Evolutionary conservation across 2,113 vertebrate species (phyloP).

Genomic region (Syngnathus floridae): DNA sequence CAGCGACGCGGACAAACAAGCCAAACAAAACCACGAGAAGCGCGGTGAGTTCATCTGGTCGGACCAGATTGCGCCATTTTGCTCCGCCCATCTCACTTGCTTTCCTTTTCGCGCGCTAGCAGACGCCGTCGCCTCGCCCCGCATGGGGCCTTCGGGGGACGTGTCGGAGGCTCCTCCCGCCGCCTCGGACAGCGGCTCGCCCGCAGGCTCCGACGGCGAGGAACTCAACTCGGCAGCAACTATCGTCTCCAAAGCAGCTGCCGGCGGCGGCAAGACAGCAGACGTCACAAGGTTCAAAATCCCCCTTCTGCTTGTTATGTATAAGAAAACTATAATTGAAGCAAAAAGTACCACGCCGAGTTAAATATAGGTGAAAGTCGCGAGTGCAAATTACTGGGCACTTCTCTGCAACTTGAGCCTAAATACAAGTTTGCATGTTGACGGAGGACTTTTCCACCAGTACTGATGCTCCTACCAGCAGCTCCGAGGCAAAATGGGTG

Average conservation of each 20-base stretch:
- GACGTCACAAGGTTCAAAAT: conserved; percentile 51
- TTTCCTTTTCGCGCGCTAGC: background rate
- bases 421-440: background rate
- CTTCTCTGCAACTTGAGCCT: background rate
- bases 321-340: conserved; percentile 48
- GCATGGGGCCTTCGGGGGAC: conserved; percentile 67
- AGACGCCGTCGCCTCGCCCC: conserved; percentile 55
- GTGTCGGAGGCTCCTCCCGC: conserved; percentile 68
- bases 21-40: conserved; percentile 61
- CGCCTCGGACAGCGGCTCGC: conserved; percentile 81
- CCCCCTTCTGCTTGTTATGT: conserved; percentile 6
- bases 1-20: conserved; percentile 37
- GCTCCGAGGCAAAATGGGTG: background rate
- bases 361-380: conserved; percentile 36
- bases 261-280: conserved; percentile 61
- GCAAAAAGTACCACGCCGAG: conserved; percentile 38
- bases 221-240: conserved; percentile 60
- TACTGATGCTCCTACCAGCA: background rate
- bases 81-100: background rate
- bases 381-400: conserved; percentile 34
- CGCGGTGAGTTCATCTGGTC: conserved; percentile 30
- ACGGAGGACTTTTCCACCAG: background rate
- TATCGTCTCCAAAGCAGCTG: conserved; percentile 35
- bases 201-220: conserved; percentile 75
- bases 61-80: background rate